These are phyloP conservation scores for Eupithecia insigniata DNA, from an alignment of 2,888 invertebrate genomes.

Conservation along the genomic window DNA sequence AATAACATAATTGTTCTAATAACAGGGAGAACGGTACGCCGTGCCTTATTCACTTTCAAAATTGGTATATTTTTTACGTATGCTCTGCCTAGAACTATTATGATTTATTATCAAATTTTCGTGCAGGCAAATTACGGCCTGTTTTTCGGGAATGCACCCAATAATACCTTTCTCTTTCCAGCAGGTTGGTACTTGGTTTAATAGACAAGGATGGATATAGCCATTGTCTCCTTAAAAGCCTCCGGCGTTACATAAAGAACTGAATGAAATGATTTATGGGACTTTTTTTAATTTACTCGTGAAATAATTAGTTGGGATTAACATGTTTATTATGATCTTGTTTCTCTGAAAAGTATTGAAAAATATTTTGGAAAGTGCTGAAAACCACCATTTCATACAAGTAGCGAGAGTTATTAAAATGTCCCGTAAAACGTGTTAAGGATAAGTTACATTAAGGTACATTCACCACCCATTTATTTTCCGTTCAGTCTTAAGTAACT, in stretches of 20 bases:
- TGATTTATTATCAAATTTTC: slow-evolving; percentile 84
- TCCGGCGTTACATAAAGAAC: slow-evolving; percentile 67
- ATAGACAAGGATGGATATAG: slow-evolving; percentile 66
- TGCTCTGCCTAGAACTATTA: slow-evolving; percentile 82
- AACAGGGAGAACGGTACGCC: slow-evolving; percentile 76
- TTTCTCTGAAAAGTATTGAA: slow-evolving; percentile 54
- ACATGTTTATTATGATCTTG: slow-evolving; percentile 69
- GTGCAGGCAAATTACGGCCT: slow-evolving; percentile 82
- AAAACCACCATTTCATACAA: background rate
- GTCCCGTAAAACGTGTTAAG: background rate
- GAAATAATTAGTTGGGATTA: slow-evolving; percentile 77
- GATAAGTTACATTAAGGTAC: too few species aligned
- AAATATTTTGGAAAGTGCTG: background rate
- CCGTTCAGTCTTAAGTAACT: background rate
- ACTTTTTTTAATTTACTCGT: slow-evolving; percentile 78
- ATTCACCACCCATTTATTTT: background rate
- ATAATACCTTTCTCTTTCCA: slow-evolving; percentile 64
- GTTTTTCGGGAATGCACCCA: slow-evolving; percentile 67
- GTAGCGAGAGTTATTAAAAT: background rate
- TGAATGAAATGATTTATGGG: slow-evolving; percentile 76
- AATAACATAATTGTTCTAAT: slow-evolving; percentile 85
- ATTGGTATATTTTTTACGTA: slow-evolving; percentile 82
- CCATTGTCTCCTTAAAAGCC: slow-evolving; percentile 74
- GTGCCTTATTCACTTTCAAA: slow-evolving; percentile 84
- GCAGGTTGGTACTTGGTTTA: slow-evolving; percentile 48